A percentile compares a stretch with the other conserved stretches of the same genome.
Evolutionary conservation across 2,113 vertebrate genomes (phyloP).

Genomic region (Antigone vipio): DNA sequence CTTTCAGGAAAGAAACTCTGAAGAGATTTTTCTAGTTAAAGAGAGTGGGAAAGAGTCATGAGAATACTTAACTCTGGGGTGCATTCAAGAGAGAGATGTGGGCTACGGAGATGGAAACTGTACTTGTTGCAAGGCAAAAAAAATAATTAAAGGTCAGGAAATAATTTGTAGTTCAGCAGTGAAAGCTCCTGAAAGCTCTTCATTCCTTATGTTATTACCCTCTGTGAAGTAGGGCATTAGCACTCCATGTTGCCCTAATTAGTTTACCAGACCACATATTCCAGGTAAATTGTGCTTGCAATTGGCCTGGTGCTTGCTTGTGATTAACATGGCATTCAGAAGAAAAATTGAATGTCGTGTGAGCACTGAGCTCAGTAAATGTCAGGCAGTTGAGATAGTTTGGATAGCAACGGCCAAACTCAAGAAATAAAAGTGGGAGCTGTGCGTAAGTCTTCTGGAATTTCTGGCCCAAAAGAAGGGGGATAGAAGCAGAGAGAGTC

Average conservation of each 20-base stretch:
- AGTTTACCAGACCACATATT: constrained; percentile 39
- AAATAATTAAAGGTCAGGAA: constrained; percentile 45
- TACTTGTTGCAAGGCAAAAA: neutral
- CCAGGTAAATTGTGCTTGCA: constrained; percentile 15
- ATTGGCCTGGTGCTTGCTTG: neutral
- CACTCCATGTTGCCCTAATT: constrained; percentile 46
- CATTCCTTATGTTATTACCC: constrained; percentile 20
- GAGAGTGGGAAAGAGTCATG: neutral
- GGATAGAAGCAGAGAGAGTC: neutral
- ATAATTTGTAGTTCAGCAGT: constrained; percentile 33
- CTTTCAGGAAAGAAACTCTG: neutral
- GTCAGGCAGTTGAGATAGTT: constrained; percentile 23
- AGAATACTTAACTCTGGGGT: neutral
- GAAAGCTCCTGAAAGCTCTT: constrained; percentile 30
- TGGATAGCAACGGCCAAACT: constrained; percentile 2
- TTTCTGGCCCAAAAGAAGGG: constrained; percentile 14
- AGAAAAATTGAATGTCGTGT: constrained; percentile 17
- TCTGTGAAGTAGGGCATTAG: constrained; percentile 29
- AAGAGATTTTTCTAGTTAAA: constrained; percentile 1
- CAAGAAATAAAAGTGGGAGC: constrained; percentile 1
- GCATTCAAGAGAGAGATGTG: neutral
- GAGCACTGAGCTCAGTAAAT: neutral
- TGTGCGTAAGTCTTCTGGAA: neutral
- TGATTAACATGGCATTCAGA: constrained; percentile 35
- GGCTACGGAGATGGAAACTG: neutral